Evolutionary conservation across 2,797 vertebrate species (phyloP).

Genomic region (Channallabes apus): DNA sequence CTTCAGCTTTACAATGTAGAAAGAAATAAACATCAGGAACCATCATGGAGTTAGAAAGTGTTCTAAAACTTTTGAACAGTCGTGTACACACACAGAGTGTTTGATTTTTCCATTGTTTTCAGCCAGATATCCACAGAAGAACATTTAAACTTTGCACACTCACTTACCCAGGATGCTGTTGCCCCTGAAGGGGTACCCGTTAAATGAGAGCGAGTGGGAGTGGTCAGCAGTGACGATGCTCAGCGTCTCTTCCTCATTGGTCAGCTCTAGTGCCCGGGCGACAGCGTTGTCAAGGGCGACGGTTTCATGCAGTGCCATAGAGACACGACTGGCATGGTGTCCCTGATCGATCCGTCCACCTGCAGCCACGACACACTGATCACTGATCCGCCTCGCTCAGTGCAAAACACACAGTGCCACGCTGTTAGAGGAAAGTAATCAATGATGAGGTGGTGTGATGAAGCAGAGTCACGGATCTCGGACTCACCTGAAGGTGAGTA

Average conservation of each 20-base stretch:
- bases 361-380: slow-evolving; percentile 43
- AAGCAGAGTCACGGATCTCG: neutral
- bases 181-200: slow-evolving; percentile 75
- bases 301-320: slow-evolving; percentile 74
- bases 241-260: slow-evolving; percentile 73
- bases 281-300: slow-evolving; percentile 73
- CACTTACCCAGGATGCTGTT: slow-evolving; percentile 77
- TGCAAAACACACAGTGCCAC: too few species aligned
- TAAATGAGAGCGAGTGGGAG: slow-evolving; percentile 73
- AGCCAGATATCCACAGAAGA: neutral
- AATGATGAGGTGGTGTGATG: neutral
- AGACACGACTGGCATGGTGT: slow-evolving; percentile 69
- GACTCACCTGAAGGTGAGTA: neutral
- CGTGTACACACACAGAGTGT: neutral
- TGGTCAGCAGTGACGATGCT: slow-evolving; percentile 77
- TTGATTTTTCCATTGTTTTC: neutral
- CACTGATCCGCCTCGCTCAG: neutral
- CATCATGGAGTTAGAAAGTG: too few species aligned
- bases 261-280: slow-evolving; percentile 71
- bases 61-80: too few species aligned
- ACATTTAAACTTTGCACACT: slow-evolving; percentile 14
- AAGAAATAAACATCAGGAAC: too few species aligned
- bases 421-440: neutral
- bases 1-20: too few species aligned
- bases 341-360: slow-evolving; percentile 80